Evolutionary conservation across 2,113 vertebrate genomes (phyloP), one percentile per base, ranked within the genome.

Genomic region (Rhineura floridana): DNA sequence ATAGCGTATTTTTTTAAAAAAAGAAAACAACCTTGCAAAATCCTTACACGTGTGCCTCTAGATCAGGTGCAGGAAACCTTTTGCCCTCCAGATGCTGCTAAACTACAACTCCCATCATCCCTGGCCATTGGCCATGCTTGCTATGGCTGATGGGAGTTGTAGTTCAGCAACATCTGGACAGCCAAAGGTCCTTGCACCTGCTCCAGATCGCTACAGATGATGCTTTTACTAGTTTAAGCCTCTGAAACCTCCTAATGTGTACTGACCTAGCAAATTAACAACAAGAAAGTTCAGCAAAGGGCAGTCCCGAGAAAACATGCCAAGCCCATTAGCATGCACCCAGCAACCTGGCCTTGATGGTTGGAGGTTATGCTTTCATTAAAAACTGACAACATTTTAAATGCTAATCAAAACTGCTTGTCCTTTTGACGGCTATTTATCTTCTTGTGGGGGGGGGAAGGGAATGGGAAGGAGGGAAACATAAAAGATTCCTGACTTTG

Each of bases 321-420:
- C 94, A 96, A 94, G 91, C 84, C 84, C 89, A 97, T 97, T 96
- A 96, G 92, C 91, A 97, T 96, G 93, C 92, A 11, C 84, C 95
- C 91, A 90, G 91, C 94, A 96, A 93, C 94, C 95, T 93, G 91
- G 89, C 94, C 91, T 97, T 96, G 95, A 95, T 96, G 94, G 93
- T 95, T 96, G 92, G 94, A 97, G 96, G 96, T 97, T 97, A 95
- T 0, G 10, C 93, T 96, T 97, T 96, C 96, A 97, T 97, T 97
- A 97, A 97, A 97, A 95, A 96, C 95, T 97, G 96, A 96, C 95
- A 96, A 95, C 92, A 94, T 97, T 97, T 97, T 94, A 97, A 97
- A 97, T 96, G 94, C 93, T 97, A 96, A 97, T 97, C 95, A 96
- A 96, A 97, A 95, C 78, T 81, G 82, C 90, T 96, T 96, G 95